Base-by-base conservation (phyloP, 1,140 invertebrate species). In the Uloborus diversus region DNA sequence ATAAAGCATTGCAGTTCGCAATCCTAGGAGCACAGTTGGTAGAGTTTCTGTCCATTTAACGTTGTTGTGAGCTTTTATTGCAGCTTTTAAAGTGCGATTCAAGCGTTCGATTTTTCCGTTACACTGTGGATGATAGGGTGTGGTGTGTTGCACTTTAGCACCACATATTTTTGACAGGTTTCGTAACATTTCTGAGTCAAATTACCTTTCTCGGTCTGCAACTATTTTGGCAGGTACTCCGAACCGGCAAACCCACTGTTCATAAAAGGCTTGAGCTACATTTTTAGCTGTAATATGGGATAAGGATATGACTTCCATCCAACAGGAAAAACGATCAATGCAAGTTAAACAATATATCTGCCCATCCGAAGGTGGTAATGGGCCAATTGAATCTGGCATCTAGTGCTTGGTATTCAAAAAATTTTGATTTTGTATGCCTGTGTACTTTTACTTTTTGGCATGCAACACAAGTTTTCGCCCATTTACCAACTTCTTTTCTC, bases 61-160 rank as follows among this genome's bases (percentile, higher is more conserved):
- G 1, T 28, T 14, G 30, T 61, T 61, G 13, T 53, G 65, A 23
- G 65, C 49, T 27, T 27, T 68, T 7, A 86, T 47, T 64, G 81
- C 81, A 17, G 56, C 5, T 23, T 83, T 82, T 1, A 85, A 25
- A 0, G 76, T n/a, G n/a, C n/a, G n/a, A n/a, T n/a, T n/a, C n/a
- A n/a, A n/a, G n/a, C n/a, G n/a, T 68, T n/a, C 70, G 27, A 56
- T 85, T 83, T n/a, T 83, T 75, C 85, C 84, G 62, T 86, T 85
- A 56, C 82, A 81, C 37, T 82, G 51, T 13, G 81, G 81, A 37
- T 84, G 79, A 27, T 83, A 84, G 35, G 83, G 71, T n/a, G 84
- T 81, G 11, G 57, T 61, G 57, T 28, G 57, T 61, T 5, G 20
- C 5, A 27, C 7, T 20, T 61, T 61, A 32, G 30, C 30, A 13